phyloP scores from a whole-genome alignment of 1,140 invertebrate species.

The Hyles euphorbiae region DNA sequence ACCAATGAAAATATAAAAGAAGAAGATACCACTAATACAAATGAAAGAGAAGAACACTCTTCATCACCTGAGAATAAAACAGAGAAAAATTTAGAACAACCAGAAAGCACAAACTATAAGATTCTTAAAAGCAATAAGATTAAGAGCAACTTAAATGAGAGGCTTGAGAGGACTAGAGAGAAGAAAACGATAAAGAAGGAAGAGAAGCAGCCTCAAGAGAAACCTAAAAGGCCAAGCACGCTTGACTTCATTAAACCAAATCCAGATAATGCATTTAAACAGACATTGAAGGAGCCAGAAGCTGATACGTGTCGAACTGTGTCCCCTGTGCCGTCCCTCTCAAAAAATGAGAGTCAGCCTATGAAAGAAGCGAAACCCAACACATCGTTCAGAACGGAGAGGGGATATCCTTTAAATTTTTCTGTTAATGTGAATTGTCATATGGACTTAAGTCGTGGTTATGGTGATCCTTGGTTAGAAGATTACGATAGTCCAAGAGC shows the following conservation, averaged over 20 bases:
- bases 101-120: conserved; percentile 62
- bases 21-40: conserved; percentile 18
- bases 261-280: conserved; percentile 71
- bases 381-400: conserved; percentile 35
- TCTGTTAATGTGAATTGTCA: conserved; percentile 78
- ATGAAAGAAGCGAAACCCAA: conserved; percentile 37
- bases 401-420: conserved; percentile 70
- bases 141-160: conserved; percentile 63
- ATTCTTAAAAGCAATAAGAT: conserved; percentile 70
- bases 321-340: conserved; percentile 42
- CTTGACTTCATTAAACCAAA: conserved; percentile 67
- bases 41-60: conserved; percentile 14
- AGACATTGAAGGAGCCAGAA: conserved; percentile 49
- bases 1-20: conserved; percentile 57
- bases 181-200: conserved; percentile 67
- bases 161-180: conserved; percentile 54
- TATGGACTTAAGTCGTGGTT: conserved; percentile 72
- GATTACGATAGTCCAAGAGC: conserved; percentile 64
- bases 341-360: conserved; percentile 36
- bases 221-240: conserved; percentile 62
- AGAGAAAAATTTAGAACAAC: conserved; percentile 34
- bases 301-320: conserved; percentile 44
- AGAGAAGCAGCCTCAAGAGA: conserved; percentile 34
- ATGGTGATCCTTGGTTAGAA: conserved; percentile 67
- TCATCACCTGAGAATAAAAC: conserved; percentile 8